Base-by-base conservation (phyloP, 2,888 invertebrate genomes). In the Polia nebulosa region DNA sequence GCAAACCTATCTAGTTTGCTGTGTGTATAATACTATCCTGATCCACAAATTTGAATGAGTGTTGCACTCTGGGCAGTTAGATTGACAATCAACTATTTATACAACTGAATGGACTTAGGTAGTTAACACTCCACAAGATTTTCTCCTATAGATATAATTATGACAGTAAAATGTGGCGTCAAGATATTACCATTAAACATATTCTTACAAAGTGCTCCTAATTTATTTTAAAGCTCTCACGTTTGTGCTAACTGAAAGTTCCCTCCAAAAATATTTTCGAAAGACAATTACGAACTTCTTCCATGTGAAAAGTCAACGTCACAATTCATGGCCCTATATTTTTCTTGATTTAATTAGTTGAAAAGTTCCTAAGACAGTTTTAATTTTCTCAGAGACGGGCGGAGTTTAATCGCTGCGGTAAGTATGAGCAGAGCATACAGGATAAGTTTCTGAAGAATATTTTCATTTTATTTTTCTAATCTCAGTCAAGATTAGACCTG, bases 321-420 rank as follows among this genome's bases (percentile, higher is more conserved):
- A 61, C 58, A 44, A 63, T 72, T 73, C 56, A 74, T 47, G 29
- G 45, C 27, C 53, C 27, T 47, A 71, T 78, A 81, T 82, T 83
- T 85, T 85, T 81, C 80, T 78, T 74, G n/a, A 71, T 81, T 80
- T 82, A 80, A 86, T 85, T 87, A 82, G 68, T 82, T 79, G 36
- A 70, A 64, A 60, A 72, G 57, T 73, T 59, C 69, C 45, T 73
- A 80, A 84, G 81, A 80, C 80, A 65, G 79, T 81, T 86, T 83
- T 85, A 85, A 86, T 84, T 86, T 85, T 83, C 76, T 67, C 67
- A 58, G 58, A 66, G 68, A 64, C 69, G 55, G 72, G 34, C 58
- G 22, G 56, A 71, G 73, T 78, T 83, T 81, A 64, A 79, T 78
- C 74, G 73, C 6, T 32, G 64, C 55, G 45, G 66, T 44, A 63